Conservation (phyloP, 2,113 vertebrate species). For the Pseudopipra pipra region DNA sequence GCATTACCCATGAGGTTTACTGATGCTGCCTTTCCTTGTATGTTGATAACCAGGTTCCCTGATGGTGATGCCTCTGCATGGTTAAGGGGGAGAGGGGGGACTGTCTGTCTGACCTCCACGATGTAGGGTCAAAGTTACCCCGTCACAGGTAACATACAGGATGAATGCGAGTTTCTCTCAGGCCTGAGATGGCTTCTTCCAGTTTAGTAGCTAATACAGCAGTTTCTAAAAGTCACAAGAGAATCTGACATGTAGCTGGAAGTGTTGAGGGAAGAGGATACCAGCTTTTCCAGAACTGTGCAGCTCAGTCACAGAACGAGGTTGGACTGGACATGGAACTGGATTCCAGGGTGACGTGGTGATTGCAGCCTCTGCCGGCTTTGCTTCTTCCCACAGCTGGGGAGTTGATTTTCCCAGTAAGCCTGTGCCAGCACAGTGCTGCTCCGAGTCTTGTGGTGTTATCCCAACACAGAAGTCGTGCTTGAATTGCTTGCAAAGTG, state of each 20-base stretch:
- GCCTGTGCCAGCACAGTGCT: neutral
- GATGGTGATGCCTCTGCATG: neutral
- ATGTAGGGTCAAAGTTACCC: neutral
- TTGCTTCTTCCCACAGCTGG: constrained; percentile 56
- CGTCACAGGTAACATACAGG: neutral
- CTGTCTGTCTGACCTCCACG: neutral
- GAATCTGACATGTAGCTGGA: neutral
- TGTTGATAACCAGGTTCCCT: neutral
- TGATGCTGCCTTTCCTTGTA: fast-evolving
- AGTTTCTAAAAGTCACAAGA: neutral
- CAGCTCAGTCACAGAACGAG: constrained; percentile 21
- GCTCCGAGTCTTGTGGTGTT: constrained; percentile 27
- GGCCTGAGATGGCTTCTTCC: neutral
- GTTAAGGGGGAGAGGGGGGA: fast-evolving
- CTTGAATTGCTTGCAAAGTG: neutral
- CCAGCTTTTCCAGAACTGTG: constrained; percentile 57
- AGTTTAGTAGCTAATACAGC: neutral
- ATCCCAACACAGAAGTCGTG: neutral
- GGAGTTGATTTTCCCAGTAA: constrained; percentile 25
- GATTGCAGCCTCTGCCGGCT: constrained; percentile 11
- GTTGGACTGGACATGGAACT: constrained; percentile 57
- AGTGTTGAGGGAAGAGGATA: constrained; percentile 42
- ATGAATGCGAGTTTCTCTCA: neutral
- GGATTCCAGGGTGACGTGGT: constrained; percentile 63
- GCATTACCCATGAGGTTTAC: neutral